These are phyloP conservation scores for Bolborhynchus lineola DNA, from an alignment of 2,113 vertebrate species.

Conservation along the genomic window DNA sequence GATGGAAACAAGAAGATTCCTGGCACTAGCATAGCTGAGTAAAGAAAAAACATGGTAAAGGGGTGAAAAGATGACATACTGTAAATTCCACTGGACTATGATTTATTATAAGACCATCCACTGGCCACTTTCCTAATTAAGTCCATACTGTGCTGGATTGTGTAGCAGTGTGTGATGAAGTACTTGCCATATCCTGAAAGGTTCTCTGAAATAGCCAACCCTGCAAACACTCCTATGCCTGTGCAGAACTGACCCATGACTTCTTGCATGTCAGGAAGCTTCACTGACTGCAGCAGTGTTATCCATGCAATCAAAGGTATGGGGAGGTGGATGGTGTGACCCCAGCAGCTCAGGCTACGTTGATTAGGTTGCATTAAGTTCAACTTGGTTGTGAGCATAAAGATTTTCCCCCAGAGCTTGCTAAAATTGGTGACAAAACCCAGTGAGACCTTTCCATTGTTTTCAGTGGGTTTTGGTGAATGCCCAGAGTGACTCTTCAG, in stretches of 20 bases:
- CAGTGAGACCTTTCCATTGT: background rate
- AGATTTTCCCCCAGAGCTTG: background rate
- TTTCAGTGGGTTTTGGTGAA: background rate
- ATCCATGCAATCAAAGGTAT: accelerated
- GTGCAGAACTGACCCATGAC: background rate
- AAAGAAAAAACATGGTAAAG: background rate
- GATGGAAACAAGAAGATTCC: background rate
- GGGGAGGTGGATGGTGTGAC: background rate
- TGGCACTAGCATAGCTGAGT: background rate
- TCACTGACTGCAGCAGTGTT: background rate
- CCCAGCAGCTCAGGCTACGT: background rate
- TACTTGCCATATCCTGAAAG: background rate
- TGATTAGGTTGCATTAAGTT: background rate
- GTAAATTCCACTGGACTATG: background rate
- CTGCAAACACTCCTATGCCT: background rate
- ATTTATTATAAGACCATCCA: background rate
- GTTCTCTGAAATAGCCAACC: too few relatives aligned
- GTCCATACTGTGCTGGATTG: background rate
- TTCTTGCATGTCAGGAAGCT: accelerated
- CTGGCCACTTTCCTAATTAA: background rate
- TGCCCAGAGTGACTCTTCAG: background rate
- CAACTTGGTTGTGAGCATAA: background rate
- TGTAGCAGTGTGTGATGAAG: background rate
- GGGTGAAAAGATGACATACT: background rate
- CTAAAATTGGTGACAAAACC: background rate